Evolutionary conservation across 2,113 vertebrate genomes (phyloP), one percentile per base, ranked within the genome.

Genomic region (Semicossyphus pulcher): DNA sequence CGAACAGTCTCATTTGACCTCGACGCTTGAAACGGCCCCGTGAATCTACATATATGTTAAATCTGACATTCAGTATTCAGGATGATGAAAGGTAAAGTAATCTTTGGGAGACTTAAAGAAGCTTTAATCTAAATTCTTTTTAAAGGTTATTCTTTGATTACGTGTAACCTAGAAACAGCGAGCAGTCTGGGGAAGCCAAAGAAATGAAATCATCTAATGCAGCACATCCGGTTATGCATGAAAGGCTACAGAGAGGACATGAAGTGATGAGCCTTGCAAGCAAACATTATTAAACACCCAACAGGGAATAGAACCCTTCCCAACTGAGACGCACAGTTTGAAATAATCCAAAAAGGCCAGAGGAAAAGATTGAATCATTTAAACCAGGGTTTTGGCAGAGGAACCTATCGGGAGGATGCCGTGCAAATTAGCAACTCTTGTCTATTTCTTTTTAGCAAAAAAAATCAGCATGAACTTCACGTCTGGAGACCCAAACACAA

Each of bases 401-500:
- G 7, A 71, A 70, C 39, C 61, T 52, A 62, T 29, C 1, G 5
- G 65, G 54, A 47, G 14, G 31, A 32, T 10, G 39, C 25, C 0
- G 20, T 18, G 45, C 36, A 69, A 58, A 58, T 62, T 37, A 62
- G 44, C n/a, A 69, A 65, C 68, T 76, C 67, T 72, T 76, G 49
- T 59, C 37, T 75, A 49, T 63, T 67, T 44, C 59, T 53, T 77
- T 57, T 70, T 53, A 32, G 26, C 62, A n/a, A n/a, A n/a, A n/a
- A n/a, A n/a, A n/a, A n/a, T n/a, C n/a, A n/a, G n/a, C 52, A 78
- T 21, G 47, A 65, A 47, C 42, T 32, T 21, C 20, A n/a, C 4
- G 29, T 45, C 56, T 5, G 3, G 26, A 42, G 37, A 76, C 39
- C 56, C 29, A 56, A 51, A 52, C 52, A 65, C 57, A 45, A 53